Percentiles rank a stretch among this genome's conserved stretches.
These are phyloP conservation scores for Eupithecia dodoneata DNA, from an alignment of 2,888 invertebrate genomes.

Conservation along the genomic window DNA sequence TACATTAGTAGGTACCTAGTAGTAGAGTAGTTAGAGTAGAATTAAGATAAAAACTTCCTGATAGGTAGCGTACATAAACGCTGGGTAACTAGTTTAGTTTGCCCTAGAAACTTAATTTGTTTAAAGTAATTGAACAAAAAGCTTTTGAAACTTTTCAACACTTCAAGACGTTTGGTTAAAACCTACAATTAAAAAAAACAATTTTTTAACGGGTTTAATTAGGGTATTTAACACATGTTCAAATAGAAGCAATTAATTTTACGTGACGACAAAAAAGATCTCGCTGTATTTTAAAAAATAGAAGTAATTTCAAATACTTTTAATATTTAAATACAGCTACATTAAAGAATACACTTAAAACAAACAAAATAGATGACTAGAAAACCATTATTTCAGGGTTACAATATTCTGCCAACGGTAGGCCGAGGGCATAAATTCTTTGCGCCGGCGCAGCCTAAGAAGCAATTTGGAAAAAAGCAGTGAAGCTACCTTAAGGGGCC, in stretches of 20 bases:
- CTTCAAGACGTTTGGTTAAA: neutral
- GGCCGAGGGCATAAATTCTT: slow-evolving; percentile 41
- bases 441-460: neutral
- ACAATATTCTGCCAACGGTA: slow-evolving; percentile 1
- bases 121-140: neutral
- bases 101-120: neutral
- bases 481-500: neutral
- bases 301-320: no score
- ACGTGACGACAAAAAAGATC: neutral
- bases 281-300: neutral
- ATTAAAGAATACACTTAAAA: no score
- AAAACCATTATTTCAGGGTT: slow-evolving; percentile 5
- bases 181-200: no score
- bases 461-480: slow-evolving; percentile 14
- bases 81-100: no score
- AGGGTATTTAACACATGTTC: no score
- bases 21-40: no score
- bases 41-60: no score
- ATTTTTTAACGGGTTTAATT: no score
- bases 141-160: neutral
- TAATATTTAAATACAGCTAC: neutral
- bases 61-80: no score
- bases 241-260: neutral
- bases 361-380: no score
- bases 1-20: no score